A percentile compares a stretch with the other conserved stretches of the same genome.
Conservation (phyloP, 2,888 invertebrate genomes). For the Silvanus unidentatus region DNA sequence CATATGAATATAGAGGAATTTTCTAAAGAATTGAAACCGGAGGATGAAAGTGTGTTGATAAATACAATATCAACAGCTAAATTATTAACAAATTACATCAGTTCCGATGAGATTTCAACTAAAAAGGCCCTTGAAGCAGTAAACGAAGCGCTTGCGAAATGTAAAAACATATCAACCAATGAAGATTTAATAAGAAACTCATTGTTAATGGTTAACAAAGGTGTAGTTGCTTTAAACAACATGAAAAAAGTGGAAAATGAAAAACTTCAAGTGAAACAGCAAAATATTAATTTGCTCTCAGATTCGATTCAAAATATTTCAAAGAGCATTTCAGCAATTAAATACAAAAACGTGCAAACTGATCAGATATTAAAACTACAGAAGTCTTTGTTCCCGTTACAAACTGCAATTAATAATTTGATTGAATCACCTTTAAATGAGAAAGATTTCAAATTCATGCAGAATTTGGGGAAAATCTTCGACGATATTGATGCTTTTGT, state of each 20-base stretch:
- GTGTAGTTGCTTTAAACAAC: slow-evolving; percentile 20
- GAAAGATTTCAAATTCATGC: slow-evolving; percentile 28
- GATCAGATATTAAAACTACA: slow-evolving; percentile 32
- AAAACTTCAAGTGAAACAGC: slow-evolving; percentile 22
- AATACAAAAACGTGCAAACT: slow-evolving; percentile 32
- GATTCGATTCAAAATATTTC: slow-evolving; percentile 35
- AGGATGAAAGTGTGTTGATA: slow-evolving; percentile 11
- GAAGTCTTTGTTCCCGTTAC: slow-evolving; percentile 36
- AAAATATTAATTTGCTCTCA: slow-evolving; percentile 31
- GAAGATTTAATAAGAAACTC: slow-evolving; percentile 18
- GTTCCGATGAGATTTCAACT: slow-evolving; percentile 8
- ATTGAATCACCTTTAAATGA: slow-evolving; percentile 30
- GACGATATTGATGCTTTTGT: slow-evolving; percentile 27
- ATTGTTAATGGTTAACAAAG: slow-evolving; percentile 24
- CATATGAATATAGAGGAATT: slow-evolving; percentile 16
- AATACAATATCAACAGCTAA: no score
- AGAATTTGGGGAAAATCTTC: slow-evolving; percentile 27
- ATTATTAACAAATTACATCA: no score
- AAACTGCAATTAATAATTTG: slow-evolving; percentile 39
- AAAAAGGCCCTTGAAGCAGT: neutral
- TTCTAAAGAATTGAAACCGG: slow-evolving; percentile 6
- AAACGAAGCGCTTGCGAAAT: slow-evolving; percentile 9
- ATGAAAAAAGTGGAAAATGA: slow-evolving; percentile 24
- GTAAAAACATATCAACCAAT: slow-evolving; percentile 6
- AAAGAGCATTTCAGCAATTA: slow-evolving; percentile 36